Conservation (phyloP, 1,140 invertebrate genomes). For the Papilio xuthus region DNA sequence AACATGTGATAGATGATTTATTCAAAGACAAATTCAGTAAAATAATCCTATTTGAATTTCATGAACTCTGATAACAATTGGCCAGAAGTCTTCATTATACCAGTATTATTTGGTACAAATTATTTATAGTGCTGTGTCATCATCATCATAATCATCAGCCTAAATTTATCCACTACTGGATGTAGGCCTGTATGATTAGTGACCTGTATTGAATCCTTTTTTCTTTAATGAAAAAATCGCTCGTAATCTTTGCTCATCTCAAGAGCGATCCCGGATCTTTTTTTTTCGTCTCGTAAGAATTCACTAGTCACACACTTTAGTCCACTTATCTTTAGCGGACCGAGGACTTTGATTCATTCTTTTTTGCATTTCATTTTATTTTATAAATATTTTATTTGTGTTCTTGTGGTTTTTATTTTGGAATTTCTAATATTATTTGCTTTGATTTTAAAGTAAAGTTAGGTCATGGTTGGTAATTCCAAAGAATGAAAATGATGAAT, state of each 20-base stretch:
- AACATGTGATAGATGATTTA: too few species aligned
- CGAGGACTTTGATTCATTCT: neutral
- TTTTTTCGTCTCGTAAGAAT: conserved; percentile 37
- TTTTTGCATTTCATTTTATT: neutral
- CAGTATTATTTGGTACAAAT: neutral
- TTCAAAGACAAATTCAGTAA: too few species aligned
- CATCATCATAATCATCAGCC: too few species aligned
- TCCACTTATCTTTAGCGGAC: neutral
- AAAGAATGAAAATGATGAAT: neutral
- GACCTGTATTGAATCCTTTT: neutral
- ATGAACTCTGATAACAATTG: too few species aligned
- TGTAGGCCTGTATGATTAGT: too few species aligned
- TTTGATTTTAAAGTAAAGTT: neutral
- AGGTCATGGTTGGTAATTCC: neutral
- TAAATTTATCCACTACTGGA: too few species aligned
- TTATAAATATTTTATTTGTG: neutral
- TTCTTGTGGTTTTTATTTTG: neutral
- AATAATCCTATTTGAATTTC: too few species aligned
- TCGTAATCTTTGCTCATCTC: conserved; percentile 37
- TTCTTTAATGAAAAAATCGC: conserved; percentile 13
- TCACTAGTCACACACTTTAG: conserved; percentile 27
- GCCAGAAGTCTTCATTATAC: neutral
- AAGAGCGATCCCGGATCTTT: conserved; percentile 43
- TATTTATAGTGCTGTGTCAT: too few species aligned
- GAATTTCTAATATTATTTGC: too few species aligned